Evolutionary conservation across 2,113 vertebrate genomes (phyloP).

Genomic region (Colaptes auratus): DNA sequence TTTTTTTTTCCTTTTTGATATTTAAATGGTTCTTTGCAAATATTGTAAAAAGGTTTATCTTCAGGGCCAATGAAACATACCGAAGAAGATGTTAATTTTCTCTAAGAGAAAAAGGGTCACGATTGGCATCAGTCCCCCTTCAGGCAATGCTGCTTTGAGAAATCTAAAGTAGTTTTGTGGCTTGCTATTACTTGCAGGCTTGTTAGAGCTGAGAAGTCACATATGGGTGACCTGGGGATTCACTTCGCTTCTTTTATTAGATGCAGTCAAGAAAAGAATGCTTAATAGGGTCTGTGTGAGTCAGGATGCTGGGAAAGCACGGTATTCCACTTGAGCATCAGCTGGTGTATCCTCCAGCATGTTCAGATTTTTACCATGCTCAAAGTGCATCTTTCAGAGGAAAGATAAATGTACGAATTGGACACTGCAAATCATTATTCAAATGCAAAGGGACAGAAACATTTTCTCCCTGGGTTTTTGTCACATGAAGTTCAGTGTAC

Average conservation of each 20-base stretch:
- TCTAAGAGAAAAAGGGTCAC: neutral
- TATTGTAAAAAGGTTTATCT: neutral
- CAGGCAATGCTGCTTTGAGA: neutral
- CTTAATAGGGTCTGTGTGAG: neutral
- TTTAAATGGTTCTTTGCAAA: neutral
- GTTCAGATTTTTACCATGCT: neutral
- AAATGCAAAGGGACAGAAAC: neutral
- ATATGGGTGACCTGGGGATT: neutral
- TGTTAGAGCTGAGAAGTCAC: neutral
- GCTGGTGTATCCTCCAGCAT: neutral
- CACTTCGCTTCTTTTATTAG: neutral
- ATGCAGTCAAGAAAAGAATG: neutral
- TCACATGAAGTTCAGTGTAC: neutral
- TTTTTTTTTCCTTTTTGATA: neutral
- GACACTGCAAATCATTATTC: slow-evolving; percentile 9
- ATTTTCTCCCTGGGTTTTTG: neutral
- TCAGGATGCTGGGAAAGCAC: neutral
- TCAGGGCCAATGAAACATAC: neutral
- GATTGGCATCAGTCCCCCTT: neutral
- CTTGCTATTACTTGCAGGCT: neutral
- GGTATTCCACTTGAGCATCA: slow-evolving; percentile 34
- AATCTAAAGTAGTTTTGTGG: neutral
- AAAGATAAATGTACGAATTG: neutral
- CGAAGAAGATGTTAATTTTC: neutral
- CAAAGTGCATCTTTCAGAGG: neutral